Base-by-base conservation (phyloP, 2,797 vertebrate genomes). In the Acanthis flammea region DNA sequence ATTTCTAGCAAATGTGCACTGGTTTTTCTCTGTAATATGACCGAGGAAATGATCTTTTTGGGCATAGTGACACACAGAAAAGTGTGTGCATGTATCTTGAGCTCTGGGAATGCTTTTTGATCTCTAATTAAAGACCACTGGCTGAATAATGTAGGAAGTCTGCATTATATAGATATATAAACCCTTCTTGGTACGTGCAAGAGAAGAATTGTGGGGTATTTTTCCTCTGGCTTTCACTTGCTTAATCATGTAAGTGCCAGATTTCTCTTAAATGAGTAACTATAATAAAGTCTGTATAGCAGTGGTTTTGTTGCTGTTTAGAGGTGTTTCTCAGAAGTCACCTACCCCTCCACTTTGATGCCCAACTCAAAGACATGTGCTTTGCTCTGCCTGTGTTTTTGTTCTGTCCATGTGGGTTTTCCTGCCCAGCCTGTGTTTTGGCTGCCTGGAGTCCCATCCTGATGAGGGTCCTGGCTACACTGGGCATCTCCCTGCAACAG, bases 111-210 rank as follows among this genome's bases (percentile, higher is more conserved):
- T 0, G 1, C 22, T 84, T 83, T 93, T 82, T 76, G 44, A 73
- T 96, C 62, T 92, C 74, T 89, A 91, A 88, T 95, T 93, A 74
- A 39, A 95, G 57, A 33, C 50, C 67, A 44, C 48, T 77, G 75
- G 6, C 50, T 68, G 54, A 83, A 61, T 80, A 88, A 68, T 51
- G 3, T 35, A 50, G 71, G 24, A 71, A 25, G 19, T 44, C 41
- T 47, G 1, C 63, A 14, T 72, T 83, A 31, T 44, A 37, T 19
- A 91, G 41, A 41, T 54, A 54, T n/a, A 35, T 27, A 68, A 72
- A 84, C 4, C 22, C 14, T 75, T 48, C 45, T 5, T 70, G 24
- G 9, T 81, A 23, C 0, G 0, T 73, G 30, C 27, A 75, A 71
- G 75, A 83, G 22, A 33, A 85, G 33, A 62, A 51, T 31, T 37